Evolutionary conservation across 2,888 invertebrate species (phyloP).

Genomic region (Latrodectus elegans): DNA sequence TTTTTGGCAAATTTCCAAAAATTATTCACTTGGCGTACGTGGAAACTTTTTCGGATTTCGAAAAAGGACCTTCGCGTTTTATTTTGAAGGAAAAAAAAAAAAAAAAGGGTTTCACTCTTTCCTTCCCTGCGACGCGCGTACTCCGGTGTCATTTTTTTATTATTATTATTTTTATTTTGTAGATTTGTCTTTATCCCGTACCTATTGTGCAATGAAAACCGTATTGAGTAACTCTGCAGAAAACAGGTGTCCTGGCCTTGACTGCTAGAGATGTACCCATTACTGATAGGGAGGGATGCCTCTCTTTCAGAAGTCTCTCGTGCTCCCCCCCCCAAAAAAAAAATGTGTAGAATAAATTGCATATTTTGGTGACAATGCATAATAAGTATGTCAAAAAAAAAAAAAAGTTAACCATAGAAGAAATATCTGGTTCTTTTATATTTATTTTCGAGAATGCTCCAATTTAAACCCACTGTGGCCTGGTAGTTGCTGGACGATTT

Average conservation of each 20-base stretch:
- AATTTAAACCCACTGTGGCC: too few relatives aligned
- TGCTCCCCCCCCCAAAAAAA: too few relatives aligned
- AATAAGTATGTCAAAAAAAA: too few relatives aligned
- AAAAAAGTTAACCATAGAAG: too few relatives aligned
- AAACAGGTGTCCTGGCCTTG: conserved; percentile 60
- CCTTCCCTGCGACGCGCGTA: neutral
- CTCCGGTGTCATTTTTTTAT: neutral
- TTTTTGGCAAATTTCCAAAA: conserved; percentile 35
- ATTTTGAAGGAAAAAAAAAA: conserved; percentile 52
- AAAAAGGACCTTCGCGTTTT: conserved; percentile 44
- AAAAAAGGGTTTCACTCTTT: conserved; percentile 9
- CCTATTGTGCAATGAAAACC: conserved; percentile 55
- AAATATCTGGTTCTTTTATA: too few relatives aligned
- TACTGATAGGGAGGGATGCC: neutral
- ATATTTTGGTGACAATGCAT: too few relatives aligned
- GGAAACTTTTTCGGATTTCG: conserved; percentile 44
- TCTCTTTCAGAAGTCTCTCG: too few relatives aligned
- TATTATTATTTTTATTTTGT: too few relatives aligned
- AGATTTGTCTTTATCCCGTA: too few relatives aligned
- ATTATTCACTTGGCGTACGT: conserved; percentile 16
- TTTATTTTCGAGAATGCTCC: too few relatives aligned
- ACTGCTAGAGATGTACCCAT: conserved; percentile 46
- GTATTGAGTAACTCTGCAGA: conserved; percentile 49
- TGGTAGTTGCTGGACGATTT: too few relatives aligned
- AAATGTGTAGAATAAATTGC: too few relatives aligned